These are phyloP conservation scores for Chelidonichthys spinosus DNA, from an alignment of 2,797 vertebrate genomes.

Conservation along the genomic window DNA sequence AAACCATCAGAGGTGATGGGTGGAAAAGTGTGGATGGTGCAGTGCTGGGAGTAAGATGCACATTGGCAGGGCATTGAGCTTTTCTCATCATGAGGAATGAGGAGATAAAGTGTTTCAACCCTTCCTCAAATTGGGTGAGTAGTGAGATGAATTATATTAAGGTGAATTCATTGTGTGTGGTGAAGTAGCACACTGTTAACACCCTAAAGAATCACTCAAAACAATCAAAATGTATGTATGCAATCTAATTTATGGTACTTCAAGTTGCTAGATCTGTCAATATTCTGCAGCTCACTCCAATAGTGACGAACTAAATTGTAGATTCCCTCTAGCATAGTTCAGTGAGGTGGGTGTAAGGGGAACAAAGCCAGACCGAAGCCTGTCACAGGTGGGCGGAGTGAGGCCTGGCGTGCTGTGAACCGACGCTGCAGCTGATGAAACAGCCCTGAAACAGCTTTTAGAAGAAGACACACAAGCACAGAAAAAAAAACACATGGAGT, in stretches of 20 bases:
- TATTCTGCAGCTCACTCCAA: constrained; percentile 5
- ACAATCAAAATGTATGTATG: no score
- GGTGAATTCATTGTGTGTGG: not conserved
- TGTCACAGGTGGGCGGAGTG: constrained; percentile 9
- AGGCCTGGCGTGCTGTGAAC: constrained; percentile 27
- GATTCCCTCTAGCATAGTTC: not conserved
- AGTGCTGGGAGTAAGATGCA: constrained; percentile 29
- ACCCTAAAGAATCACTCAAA: not conserved
- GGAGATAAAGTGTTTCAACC: not conserved
- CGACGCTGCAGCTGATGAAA: constrained; percentile 53
- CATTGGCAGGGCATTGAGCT: constrained; percentile 7
- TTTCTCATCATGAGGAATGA: not conserved
- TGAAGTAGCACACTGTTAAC: not conserved
- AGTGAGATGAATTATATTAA: not conserved
- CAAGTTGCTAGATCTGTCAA: no score
- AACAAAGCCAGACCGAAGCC: constrained; percentile 18
- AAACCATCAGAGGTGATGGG: constrained; percentile 29
- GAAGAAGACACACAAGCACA: constrained; percentile 31
- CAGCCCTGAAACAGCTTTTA: constrained; percentile 46
- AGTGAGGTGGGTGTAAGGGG: not conserved
- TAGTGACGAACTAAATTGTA: constrained; percentile 26
- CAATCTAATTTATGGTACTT: no score
- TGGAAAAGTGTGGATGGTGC: constrained; percentile 35
- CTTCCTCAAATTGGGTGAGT: not conserved
- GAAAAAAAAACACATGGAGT: not conserved